A percentile compares a stretch with the other conserved stretches of the same genome.
These are phyloP conservation scores for Drosophila birchii DNA, from an alignment of 2,888 invertebrate genomes.

Conservation along the genomic window DNA sequence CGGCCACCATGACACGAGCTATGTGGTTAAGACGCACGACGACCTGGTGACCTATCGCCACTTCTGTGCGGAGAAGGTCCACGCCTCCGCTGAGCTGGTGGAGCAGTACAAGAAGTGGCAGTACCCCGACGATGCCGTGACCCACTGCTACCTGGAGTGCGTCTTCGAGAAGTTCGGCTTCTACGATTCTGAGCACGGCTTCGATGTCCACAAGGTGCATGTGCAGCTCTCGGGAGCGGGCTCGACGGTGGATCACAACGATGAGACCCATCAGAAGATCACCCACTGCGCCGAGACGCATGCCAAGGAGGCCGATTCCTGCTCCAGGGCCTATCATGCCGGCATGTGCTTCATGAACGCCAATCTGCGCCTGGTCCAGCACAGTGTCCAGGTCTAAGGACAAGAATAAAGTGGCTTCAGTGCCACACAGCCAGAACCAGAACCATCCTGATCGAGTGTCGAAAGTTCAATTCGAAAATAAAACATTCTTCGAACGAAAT, in stretches of 20 bases:
- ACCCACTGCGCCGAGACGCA: constrained; percentile 81
- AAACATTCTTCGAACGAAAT: not conserved
- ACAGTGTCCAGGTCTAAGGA: constrained; percentile 69
- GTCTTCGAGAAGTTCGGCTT: constrained; percentile 82
- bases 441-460: constrained; percentile 33
- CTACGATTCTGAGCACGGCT: constrained; percentile 80
- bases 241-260: constrained; percentile 68
- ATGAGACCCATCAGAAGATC: constrained; percentile 81
- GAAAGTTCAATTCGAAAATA: constrained; percentile 27
- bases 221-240: constrained; percentile 77
- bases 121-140: constrained; percentile 81
- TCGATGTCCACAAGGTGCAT: constrained; percentile 82
- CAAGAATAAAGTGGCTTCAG: rapidly evolving
- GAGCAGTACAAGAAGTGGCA: constrained; percentile 82
- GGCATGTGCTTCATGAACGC: constrained; percentile 82
- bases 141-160: constrained; percentile 83
- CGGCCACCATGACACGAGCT: constrained; percentile 62
- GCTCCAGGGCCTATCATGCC: constrained; percentile 82
- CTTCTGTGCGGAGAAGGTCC: constrained; percentile 71
- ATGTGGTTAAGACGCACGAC: constrained; percentile 81
- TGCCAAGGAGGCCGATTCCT: constrained; percentile 73
- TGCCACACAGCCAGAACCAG: constrained; percentile 13
- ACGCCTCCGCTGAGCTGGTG: constrained; percentile 72
- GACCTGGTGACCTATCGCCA: constrained; percentile 78
- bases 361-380: constrained; percentile 78